Conservation (phyloP, 2,888 invertebrate species). For the Agonopterix alstromeriana region DNA sequence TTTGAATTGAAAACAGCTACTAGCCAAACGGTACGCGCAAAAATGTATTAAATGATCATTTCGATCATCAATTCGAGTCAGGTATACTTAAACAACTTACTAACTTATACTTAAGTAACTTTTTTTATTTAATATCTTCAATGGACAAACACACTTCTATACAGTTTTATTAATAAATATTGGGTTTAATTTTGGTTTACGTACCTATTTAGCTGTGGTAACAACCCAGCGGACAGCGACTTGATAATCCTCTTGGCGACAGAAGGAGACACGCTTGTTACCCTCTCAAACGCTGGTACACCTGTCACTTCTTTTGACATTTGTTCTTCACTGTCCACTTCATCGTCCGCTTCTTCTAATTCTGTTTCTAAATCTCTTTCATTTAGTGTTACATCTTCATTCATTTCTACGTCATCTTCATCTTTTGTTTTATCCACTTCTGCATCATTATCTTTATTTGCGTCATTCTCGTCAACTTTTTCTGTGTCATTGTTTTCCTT, state of each 20-base stretch:
- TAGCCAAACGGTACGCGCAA: too few relatives aligned
- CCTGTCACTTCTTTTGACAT: conserved; percentile 36
- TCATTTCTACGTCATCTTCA: conserved; percentile 20
- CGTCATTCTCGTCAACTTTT: conserved; percentile 13
- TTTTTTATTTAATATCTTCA: too few relatives aligned
- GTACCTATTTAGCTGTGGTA: conserved; percentile 87
- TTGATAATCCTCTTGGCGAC: conserved; percentile 86
- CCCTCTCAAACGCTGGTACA: conserved; percentile 54
- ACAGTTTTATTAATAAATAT: too few relatives aligned
- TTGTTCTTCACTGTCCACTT: conserved; percentile 41
- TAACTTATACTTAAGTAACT: too few relatives aligned
- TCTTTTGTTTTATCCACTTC: conserved; percentile 18
- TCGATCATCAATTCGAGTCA: too few relatives aligned
- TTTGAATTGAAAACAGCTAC: not conserved
- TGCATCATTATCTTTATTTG: conserved; percentile 19
- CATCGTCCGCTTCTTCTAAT: conserved; percentile 57
- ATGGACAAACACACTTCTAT: too few relatives aligned
- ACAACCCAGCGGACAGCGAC: conserved; percentile 81
- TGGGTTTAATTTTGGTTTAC: conserved; percentile 12
- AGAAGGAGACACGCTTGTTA: conserved; percentile 79
- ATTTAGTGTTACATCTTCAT: conserved; percentile 19
- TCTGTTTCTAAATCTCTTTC: conserved; percentile 42
- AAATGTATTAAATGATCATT: too few relatives aligned
- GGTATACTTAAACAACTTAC: too few relatives aligned
- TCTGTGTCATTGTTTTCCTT: conserved; percentile 10